These are phyloP conservation scores for Catamblyrhynchus diadema DNA, from an alignment of 2,797 vertebrate species.

Conservation along the genomic window DNA sequence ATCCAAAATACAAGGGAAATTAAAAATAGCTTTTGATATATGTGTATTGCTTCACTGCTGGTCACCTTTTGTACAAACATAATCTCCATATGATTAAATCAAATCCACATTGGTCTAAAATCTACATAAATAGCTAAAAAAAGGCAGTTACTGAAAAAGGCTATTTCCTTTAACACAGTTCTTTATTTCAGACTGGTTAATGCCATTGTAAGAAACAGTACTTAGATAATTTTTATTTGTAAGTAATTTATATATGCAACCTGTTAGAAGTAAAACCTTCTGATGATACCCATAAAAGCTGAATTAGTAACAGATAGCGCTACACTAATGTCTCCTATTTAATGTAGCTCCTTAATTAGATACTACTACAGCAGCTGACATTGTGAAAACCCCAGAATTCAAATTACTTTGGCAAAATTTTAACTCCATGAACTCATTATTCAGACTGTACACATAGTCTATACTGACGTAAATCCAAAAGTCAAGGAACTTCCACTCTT, in stretches of 20 bases:
- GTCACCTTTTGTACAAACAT: conserved; percentile 26
- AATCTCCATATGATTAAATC: conserved; percentile 9
- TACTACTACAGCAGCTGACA: neutral
- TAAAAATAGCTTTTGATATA: neutral
- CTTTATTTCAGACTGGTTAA: conserved; percentile 45
- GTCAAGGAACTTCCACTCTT: neutral
- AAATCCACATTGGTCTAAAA: neutral
- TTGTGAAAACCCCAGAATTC: conserved; percentile 38
- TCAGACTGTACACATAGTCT: neutral
- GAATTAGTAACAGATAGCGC: conserved; percentile 49
- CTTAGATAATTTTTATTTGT: conserved; percentile 44
- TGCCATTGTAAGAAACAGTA: neutral
- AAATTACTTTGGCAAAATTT: conserved; percentile 39
- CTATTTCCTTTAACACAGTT: neutral
- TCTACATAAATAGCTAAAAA: neutral
- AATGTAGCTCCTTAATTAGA: conserved; percentile 38
- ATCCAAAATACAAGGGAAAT: neutral
- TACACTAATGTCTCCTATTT: neutral
- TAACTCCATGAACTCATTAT: neutral
- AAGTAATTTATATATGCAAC: conserved; percentile 52
- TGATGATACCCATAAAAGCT: conserved; percentile 40
- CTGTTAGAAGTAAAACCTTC: conserved; percentile 62
- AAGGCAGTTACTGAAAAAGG: neutral
- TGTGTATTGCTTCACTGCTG: neutral
- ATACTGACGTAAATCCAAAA: accelerated